Evolutionary conservation across 2,797 vertebrate species (phyloP).

Genomic region (Scolopax rusticola): DNA sequence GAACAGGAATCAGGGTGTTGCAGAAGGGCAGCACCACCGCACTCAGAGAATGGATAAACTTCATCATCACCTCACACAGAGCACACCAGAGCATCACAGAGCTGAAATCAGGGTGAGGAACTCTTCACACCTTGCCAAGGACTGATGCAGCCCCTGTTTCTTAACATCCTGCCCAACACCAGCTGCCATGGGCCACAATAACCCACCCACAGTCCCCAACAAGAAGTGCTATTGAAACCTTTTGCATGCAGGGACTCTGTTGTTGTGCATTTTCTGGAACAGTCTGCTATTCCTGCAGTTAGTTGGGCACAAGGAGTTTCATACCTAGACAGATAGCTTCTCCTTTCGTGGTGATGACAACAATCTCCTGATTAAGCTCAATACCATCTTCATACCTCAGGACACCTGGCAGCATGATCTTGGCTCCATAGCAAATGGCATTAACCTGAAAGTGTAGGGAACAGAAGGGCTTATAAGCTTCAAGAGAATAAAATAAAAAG

Average conservation of each 20-base stretch:
- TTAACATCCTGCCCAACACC: not conserved
- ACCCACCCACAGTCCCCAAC: not conserved
- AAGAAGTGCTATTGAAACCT: not conserved
- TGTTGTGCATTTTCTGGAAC: not conserved
- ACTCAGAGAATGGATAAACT: constrained; percentile 85
- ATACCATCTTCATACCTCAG: constrained; percentile 96
- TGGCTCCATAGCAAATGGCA: constrained; percentile 97
- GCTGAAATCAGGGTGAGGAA: not conserved
- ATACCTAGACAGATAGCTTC: constrained; percentile 95
- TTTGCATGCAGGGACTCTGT: rapidly evolving
- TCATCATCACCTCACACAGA: constrained; percentile 79
- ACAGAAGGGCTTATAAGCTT: not conserved
- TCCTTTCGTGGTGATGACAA: constrained; percentile 95
- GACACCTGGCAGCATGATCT: constrained; percentile 96
- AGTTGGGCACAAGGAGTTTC: not conserved
- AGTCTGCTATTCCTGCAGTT: not conserved
- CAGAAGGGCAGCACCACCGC: constrained; percentile 52
- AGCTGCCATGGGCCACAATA: not conserved
- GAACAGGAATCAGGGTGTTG: constrained; percentile 65
- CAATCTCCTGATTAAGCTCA: constrained; percentile 94
- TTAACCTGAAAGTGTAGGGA: constrained; percentile 84
- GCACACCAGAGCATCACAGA: not conserved
- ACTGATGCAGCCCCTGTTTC: not conserved
- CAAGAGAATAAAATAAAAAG: not conserved
- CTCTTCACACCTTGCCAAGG: not conserved